Evolutionary conservation across 2,888 invertebrate species (phyloP).

Genomic region (Liposcelis brunnea): DNA sequence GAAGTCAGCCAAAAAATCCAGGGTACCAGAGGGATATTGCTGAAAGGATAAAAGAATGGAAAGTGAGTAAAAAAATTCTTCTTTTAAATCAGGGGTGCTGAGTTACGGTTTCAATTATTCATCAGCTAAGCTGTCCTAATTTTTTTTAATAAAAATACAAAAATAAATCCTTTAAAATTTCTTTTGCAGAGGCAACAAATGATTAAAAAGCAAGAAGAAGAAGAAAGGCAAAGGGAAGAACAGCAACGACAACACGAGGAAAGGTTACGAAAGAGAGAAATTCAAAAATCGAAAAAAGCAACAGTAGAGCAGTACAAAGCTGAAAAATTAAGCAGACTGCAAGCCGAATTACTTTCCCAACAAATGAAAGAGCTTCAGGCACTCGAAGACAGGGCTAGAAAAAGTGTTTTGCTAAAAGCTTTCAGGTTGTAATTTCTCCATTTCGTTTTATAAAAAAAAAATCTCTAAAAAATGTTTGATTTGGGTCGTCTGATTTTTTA

Average conservation of each 20-base stretch:
- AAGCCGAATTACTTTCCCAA: slow-evolving; percentile 5
- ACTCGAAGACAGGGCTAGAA: slow-evolving; percentile 9
- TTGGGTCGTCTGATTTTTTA: not conserved
- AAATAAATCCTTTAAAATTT: not conserved
- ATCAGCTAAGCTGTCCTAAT: no score
- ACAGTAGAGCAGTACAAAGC: slow-evolving; percentile 10
- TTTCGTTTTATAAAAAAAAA: not conserved
- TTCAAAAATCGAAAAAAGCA: slow-evolving; percentile 8
- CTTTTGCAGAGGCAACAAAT: not conserved
- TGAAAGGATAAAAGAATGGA: slow-evolving; percentile 15
- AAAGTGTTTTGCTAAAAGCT: slow-evolving; percentile 7
- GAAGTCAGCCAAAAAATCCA: not conserved
- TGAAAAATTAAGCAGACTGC: slow-evolving; percentile 6
- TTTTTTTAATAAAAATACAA: no score
- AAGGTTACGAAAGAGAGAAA: slow-evolving; percentile 11
- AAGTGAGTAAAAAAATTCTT: slow-evolving; percentile 10
- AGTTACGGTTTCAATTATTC: no score
- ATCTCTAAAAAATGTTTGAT: not conserved
- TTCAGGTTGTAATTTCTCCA: slow-evolving; percentile 10
- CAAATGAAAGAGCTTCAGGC: slow-evolving; percentile 11
- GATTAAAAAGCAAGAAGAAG: slow-evolving; percentile 8
- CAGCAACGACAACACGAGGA: not conserved
- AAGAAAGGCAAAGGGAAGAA: slow-evolving; percentile 6
- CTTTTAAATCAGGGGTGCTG: not conserved
- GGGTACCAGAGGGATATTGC: slow-evolving; percentile 9